Base-by-base conservation (phyloP, 2,797 vertebrate species). In the Chaetophractus vellerosus region DNA sequence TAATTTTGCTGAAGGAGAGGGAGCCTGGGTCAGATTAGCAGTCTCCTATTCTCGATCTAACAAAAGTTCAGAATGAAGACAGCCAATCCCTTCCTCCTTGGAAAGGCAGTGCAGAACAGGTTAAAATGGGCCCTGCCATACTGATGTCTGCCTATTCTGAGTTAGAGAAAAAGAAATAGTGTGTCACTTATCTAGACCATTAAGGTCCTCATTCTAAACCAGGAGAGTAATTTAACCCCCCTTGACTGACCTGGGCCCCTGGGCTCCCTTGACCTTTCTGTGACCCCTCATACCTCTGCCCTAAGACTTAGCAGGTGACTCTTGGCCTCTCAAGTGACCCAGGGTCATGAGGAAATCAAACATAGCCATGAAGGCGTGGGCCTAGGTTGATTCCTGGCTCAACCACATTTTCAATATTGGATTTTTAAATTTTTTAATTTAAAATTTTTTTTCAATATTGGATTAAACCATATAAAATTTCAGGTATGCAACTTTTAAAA, bases 161-260 rank as follows among this genome's bases (percentile, higher is more conserved):
- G 36, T 72, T 72, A 68, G 31, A 81, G 23, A 94, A 93, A 92
- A 90, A 33, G n/a, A 83, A 48, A 81, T n/a, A 48, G 9, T 36
- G 14, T 91, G 41, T 33, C 55, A 50, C 55, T 89, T 74, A 48
- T 50, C 31, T 82, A 78, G 64, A 78, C 15, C n/a, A 63, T 28
- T 31, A 50, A 90, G 9, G 26, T 36, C 16, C n/a, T 75, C 66
- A 52, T 78, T 74, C 24, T 68, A 50, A 76, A 48, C 8, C 18
- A 38, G 61, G 19, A 89, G 50, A 48, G 14, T 28, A 63, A 48
- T 48, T 75, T 41, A 55, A 16, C 21, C 8, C 36, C 61, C 8
- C 41, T 36, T 55, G 41, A 75, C 14, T 28, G 24, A 45, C 36
- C 8, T 24, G n/a, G 10, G 38, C 26, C 24, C 31, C 41, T 36